Evolutionary conservation across 1,140 invertebrate genomes (phyloP).

Genomic region (Arctopsyche grandis): DNA sequence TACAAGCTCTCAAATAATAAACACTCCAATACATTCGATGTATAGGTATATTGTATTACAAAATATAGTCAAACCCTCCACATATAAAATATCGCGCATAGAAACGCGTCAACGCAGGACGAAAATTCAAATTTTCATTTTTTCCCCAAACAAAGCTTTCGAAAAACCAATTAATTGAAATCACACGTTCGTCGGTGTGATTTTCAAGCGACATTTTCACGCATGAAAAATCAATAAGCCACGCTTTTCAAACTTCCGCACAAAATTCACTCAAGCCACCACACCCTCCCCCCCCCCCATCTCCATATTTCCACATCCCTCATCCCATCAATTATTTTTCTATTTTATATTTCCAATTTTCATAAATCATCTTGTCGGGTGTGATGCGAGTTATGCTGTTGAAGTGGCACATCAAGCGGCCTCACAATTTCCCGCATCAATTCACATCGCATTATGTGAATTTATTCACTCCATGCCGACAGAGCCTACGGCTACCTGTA

Average conservation of each 20-base stretch:
- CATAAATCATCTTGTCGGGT: constrained; percentile 41
- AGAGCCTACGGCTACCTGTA: constrained; percentile 26
- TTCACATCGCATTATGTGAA: constrained; percentile 53
- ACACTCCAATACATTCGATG: too few species aligned
- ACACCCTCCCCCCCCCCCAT: background rate
- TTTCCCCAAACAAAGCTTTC: too few species aligned
- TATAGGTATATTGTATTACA: too few species aligned
- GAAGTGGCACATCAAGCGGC: constrained; percentile 41
- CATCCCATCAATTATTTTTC: constrained; percentile 1
- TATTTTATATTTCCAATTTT: constrained; percentile 44
- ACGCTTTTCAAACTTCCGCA: background rate
- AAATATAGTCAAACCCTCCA: too few species aligned
- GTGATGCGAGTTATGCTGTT: constrained; percentile 30
- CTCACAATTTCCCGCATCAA: constrained; percentile 52
- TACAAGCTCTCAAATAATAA: too few species aligned
- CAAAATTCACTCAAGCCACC: background rate
- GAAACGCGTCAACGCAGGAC: background rate
- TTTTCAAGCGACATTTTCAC: background rate
- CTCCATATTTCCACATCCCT: background rate
- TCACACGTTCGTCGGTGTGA: background rate
- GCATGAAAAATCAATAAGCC: background rate
- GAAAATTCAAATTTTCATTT: background rate
- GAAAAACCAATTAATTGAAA: background rate
- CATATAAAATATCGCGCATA: too few species aligned
- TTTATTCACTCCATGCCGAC: constrained; percentile 51